A percentile compares a stretch with the other conserved stretches of the same genome.
These are phyloP conservation scores for Callopanchax toddi DNA, from an alignment of 2,113 vertebrate genomes.

Conservation along the genomic window DNA sequence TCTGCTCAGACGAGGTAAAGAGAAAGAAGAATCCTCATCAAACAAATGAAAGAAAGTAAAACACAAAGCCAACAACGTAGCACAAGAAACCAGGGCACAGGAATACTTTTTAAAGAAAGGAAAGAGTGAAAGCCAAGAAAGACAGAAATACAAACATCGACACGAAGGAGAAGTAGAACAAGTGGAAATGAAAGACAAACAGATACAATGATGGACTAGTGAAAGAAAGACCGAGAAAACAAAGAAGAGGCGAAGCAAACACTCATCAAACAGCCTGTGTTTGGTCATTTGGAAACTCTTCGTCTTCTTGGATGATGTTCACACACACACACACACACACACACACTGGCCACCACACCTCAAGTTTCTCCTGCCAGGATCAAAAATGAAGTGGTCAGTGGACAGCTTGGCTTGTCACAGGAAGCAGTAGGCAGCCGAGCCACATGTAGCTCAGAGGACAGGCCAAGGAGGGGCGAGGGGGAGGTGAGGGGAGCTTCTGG, in stretches of 20 bases:
- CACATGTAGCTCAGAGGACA: constrained; percentile 73
- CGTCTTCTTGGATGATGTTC: constrained; percentile 63
- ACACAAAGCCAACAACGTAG: constrained; percentile 17
- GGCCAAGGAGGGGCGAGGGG: constrained; percentile 64
- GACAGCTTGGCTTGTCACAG: constrained; percentile 78
- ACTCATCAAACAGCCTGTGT: constrained; percentile 63
- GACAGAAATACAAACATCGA: constrained; percentile 52
- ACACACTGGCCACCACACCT: constrained; percentile 27
- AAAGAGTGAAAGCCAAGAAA: constrained; percentile 29
- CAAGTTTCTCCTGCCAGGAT: constrained; percentile 57
- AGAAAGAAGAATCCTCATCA: constrained; percentile 20
- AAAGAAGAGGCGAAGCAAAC: constrained; percentile 56
- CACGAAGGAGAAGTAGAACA: constrained; percentile 29
- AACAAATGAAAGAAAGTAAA: constrained; percentile 35
- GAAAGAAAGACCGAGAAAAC: constrained; percentile 48
- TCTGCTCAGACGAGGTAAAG: constrained; percentile 14
- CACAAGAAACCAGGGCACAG: constrained; percentile 6
- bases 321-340: too few species aligned
- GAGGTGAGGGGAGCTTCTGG: neutral
- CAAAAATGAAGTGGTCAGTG: constrained; percentile 77
- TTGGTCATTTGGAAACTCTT: constrained; percentile 71
- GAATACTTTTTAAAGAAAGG: constrained; percentile 29
- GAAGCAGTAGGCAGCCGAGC: constrained; percentile 62
- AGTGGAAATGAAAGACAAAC: constrained; percentile 54
- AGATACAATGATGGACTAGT: constrained; percentile 50